Evolutionary conservation across 2,888 invertebrate genomes (phyloP), one percentile per base, ranked within the genome.

Genomic region (Tortricodes alternella): DNA sequence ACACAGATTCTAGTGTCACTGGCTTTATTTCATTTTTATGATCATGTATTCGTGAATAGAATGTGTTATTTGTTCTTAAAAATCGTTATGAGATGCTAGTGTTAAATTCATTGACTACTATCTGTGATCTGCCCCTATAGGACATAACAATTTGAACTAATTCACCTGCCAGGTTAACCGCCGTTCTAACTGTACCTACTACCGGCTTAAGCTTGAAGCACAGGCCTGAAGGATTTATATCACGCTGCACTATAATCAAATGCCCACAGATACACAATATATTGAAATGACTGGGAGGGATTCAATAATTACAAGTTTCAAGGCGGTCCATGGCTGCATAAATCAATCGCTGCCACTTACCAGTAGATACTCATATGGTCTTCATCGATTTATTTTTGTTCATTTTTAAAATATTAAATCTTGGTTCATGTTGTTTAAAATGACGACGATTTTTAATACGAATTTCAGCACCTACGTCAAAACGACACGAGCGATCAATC

Each of bases 261-360:
- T 15, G 21, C 48, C 34, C 41, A 49, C 44, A 41, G 58, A 58
- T 55, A 53, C 48, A 53, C 56, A n/a, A n/a, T n/a, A 56, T 48
- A 51, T 37, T 58, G 18, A 57, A 57, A 60, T 61, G 37, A 55
- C 51, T 44, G 23, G 46, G 55, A 32, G 32, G 41, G 50, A 43
- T 38, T n/a, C 32, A 15, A 53, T 61, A 61, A 62, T 61, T 32
- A 21, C 37, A 38, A 11, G 53, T 49, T 55, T 29, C 39, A 44
- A 32, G 46, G 29, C 34, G 57, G 44, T 57, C 53, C 52, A 19
- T 53, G 57, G 55, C 56, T 56, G 39, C 27, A 29, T 34, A 21
- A 9, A 15, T 34, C 23, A 46, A 23, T 21, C 19, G 4, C n/a
- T n/a, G n/a, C n/a, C n/a, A n/a, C n/a, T n/a, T n/a, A n/a, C n/a